A percentile compares a stretch with the other conserved stretches of the same genome.
Evolutionary conservation across 37 sponge, comb jelly and placozoan genomes (phyloP).

Genomic region (Axinella damicornis): DNA sequence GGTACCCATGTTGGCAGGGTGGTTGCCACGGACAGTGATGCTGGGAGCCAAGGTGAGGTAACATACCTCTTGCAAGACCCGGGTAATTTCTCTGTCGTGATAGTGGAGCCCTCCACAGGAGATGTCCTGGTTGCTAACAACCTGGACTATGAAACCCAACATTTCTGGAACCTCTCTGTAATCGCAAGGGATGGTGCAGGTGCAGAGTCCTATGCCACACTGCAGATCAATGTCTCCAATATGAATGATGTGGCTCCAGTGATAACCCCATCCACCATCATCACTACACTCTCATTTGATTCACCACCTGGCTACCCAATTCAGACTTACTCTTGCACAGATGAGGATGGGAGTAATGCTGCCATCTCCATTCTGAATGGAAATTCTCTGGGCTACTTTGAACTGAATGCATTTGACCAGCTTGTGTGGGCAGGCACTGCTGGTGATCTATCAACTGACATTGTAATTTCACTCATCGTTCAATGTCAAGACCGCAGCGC

Average conservation of each 20-base stretch:
- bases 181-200: slow-evolving; percentile 69
- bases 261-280: slow-evolving; percentile 27
- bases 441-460: background rate
- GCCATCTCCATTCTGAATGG: slow-evolving; percentile 41
- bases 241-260: slow-evolving; percentile 65
- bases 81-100: slow-evolving; percentile 45
- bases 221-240: slow-evolving; percentile 42
- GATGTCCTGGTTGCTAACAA: slow-evolving; percentile 41
- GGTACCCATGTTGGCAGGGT: slow-evolving; percentile 48
- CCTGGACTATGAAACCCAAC: slow-evolving; percentile 62
- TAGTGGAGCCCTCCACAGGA: slow-evolving; percentile 56
- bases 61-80: slow-evolving; percentile 50
- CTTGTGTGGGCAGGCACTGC: slow-evolving; percentile 37
- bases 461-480: slow-evolving; percentile 43
- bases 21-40: slow-evolving; percentile 63
- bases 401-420: slow-evolving; percentile 27
- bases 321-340: slow-evolving; percentile 56
- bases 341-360: slow-evolving; percentile 43
- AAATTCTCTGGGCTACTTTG: slow-evolving; percentile 39
- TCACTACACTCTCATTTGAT: slow-evolving; percentile 18
- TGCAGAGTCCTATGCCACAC: slow-evolving; percentile 15
- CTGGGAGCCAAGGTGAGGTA: slow-evolving; percentile 58
- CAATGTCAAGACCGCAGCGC: slow-evolving; percentile 21
- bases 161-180: slow-evolving; percentile 55
- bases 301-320: slow-evolving; percentile 19